Evolutionary conservation across 2,113 vertebrate genomes (phyloP).

Genomic region (Urocynchramus pylzowi): DNA sequence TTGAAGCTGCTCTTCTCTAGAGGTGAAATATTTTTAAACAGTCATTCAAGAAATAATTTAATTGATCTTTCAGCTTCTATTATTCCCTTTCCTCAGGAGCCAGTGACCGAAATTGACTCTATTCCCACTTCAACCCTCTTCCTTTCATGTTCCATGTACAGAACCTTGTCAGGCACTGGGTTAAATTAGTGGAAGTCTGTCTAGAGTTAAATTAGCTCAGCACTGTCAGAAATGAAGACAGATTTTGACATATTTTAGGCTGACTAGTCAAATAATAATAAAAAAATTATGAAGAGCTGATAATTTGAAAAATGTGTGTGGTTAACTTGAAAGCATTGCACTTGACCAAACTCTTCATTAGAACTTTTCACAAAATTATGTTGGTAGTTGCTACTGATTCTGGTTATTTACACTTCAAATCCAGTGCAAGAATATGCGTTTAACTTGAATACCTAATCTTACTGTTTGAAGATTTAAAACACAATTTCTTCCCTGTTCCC

Average conservation of each 20-base stretch:
- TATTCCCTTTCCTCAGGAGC: not conserved
- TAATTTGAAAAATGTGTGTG: not conserved
- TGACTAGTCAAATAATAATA: not conserved
- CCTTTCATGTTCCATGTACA: not conserved
- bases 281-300: not conserved
- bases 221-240: not conserved
- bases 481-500: not conserved
- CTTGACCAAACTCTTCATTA: not conserved
- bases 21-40: constrained; percentile 40
- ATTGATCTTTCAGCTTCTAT: constrained; percentile 13
- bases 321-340: not conserved
- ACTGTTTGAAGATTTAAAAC: not conserved
- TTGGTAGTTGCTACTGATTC: not conserved
- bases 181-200: not conserved
- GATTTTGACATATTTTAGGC: not conserved
- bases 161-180: not conserved
- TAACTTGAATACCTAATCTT: not conserved
- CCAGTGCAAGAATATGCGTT: not conserved
- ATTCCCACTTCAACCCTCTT: not conserved
- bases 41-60: constrained; percentile 45
- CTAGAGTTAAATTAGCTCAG: not conserved
- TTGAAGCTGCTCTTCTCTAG: not conserved
- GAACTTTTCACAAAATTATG: not conserved
- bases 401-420: not conserved
- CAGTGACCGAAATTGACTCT: not conserved